Evolutionary conservation across 2,888 invertebrate species (phyloP), one percentile per base, ranked within the genome.

Genomic region (Eubasilissa splendida): DNA sequence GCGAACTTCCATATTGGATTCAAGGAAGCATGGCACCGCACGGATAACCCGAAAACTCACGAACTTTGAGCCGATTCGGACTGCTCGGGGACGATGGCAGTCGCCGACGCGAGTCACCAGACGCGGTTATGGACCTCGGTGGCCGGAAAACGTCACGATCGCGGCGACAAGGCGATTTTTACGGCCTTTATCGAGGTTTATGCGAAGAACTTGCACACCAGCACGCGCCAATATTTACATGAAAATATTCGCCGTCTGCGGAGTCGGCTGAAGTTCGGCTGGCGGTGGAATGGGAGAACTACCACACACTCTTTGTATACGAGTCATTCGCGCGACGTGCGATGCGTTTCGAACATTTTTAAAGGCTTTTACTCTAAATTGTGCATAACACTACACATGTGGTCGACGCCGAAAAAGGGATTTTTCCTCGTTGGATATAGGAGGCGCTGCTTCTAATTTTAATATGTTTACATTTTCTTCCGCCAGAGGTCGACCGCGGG

Each of bases 401-500:
- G 92, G 92, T 92, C 90, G 90, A 92, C 92, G 92, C 92, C 92
- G 92, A 92, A 92, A 86, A 91, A 91, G 91, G 92, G 91, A 91
- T 92, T 92, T 92, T 92, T 92, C 91, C 89, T 89, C 90, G 89
- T 89, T 88, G 89, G 90, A 90, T 87, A 88, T 89, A 87, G 90
- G 90, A 89, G 88, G 88, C 89, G 89, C 87, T 88, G 89, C 53
- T 90, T 90, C 89, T 90, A 89, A 90, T 88, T 90, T 90, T 90
- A 89, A 75, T 87, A 88, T 85, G 85, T 79, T 85, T 85, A 86
- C 65, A 14, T 87, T 87, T 88, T 88, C 88, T 85, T 84, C 84
- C 90, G 85, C 85, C 86, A 90, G 90, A 89, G 87, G 89, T 89
- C 89, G 88, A 85, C 88, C 82, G 88, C 82, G 52, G 56, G 54